Conservation (phyloP, 2,888 invertebrate species). For the Yponomeuta cagnagella region DNA sequence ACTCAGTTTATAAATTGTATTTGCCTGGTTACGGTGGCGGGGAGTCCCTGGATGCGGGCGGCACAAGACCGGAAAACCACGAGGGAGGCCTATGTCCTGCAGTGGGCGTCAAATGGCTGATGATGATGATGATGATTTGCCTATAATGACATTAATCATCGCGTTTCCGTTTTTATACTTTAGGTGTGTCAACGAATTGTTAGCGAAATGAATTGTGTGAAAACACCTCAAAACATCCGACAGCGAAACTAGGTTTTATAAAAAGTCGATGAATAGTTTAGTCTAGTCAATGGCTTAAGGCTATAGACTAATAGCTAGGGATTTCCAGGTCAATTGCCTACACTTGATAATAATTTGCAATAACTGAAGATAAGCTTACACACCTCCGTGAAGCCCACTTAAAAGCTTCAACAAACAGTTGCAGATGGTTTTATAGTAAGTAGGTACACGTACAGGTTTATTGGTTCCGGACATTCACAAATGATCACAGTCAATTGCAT, state of each 20-base stretch:
- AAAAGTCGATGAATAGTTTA: not conserved
- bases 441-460: not conserved
- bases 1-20: too few species aligned
- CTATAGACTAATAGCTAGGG: conserved; percentile 47
- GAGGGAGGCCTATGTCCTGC: too few species aligned
- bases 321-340: conserved; percentile 62
- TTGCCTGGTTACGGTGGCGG: too few species aligned
- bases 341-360: conserved; percentile 52
- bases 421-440: not conserved
- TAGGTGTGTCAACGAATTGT: not conserved
- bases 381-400: conserved; percentile 25
- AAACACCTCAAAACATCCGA: not conserved
- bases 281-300: conserved; percentile 29
- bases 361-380: conserved; percentile 39
- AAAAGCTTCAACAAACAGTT: not conserved
- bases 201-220: not conserved
- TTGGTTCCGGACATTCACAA: not conserved
- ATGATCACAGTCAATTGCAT: not conserved
- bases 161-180: not conserved
- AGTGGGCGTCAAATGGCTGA: too few species aligned
- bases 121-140: not conserved
- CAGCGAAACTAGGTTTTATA: conserved; percentile 19
- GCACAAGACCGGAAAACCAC: too few species aligned
- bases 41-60: too few species aligned
- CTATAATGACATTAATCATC: not conserved